Evolutionary conservation across 2,888 invertebrate species (phyloP).

Genomic region (Trachelus stipa): DNA sequence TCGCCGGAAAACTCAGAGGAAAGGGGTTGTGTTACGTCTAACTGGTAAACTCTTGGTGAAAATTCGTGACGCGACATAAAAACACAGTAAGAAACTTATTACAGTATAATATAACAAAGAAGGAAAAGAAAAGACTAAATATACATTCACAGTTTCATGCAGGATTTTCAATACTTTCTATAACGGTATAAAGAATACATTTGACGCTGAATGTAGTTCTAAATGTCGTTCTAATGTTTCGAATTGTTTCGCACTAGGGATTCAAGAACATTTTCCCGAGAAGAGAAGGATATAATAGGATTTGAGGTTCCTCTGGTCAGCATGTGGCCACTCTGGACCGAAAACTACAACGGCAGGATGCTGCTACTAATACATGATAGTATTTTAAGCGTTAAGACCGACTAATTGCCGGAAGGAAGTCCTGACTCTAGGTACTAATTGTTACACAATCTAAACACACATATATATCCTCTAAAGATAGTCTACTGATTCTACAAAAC

Average conservation of each 20-base stretch:
- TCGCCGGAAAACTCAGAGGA: neutral
- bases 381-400: neutral
- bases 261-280: neutral
- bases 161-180: no score
- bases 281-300: constrained; percentile 28
- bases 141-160: no score
- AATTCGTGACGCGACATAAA: neutral
- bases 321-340: constrained; percentile 36
- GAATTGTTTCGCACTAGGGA: neutral
- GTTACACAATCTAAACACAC: neutral
- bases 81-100: neutral
- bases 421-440: neutral
- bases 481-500: neutral
- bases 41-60: neutral
- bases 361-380: neutral
- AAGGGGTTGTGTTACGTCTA: neutral
- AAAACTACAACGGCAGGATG: constrained; percentile 7
- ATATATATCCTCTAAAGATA: no score
- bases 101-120: neutral
- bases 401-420: neutral
- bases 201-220: no score
- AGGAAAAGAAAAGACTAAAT: neutral
- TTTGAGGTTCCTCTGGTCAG: constrained; percentile 41
- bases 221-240: neutral
- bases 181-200: no score